Conservation (phyloP, 2,113 vertebrate species). For the Ciconia maguari region DNA sequence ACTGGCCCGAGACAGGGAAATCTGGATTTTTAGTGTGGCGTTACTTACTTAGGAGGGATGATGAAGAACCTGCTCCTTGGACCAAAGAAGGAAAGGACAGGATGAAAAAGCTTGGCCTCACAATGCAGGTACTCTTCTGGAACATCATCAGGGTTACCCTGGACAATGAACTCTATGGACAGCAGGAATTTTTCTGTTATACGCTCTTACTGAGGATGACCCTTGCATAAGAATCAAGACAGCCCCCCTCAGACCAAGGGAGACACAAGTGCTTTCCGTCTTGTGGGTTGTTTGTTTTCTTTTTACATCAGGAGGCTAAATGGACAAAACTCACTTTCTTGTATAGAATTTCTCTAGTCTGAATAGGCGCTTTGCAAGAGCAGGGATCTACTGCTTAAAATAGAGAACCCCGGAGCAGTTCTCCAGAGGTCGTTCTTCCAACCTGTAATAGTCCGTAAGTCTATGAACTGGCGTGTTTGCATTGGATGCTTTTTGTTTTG, state of each 20-base stretch:
- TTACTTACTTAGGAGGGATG: constrained; percentile 90
- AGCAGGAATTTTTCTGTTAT: neutral
- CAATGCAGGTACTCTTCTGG: constrained; percentile 84
- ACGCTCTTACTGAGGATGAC: rapidly evolving
- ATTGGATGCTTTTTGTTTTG: neutral
- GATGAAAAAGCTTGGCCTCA: constrained; percentile 89
- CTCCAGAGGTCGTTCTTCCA: neutral
- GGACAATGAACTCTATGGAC: neutral
- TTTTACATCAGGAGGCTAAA: neutral
- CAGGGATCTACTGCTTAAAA: neutral
- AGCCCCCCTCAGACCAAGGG: rapidly evolving
- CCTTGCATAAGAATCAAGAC: neutral
- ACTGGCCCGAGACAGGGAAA: constrained; percentile 96
- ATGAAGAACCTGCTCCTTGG: constrained; percentile 93
- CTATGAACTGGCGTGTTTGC: neutral
- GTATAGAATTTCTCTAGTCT: neutral
- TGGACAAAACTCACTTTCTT: neutral
- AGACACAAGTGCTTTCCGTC: neutral
- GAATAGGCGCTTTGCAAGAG: neutral
- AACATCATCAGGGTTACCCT: neutral
- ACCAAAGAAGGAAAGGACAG: constrained; percentile 93
- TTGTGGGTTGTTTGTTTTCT: neutral
- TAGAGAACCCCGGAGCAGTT: neutral
- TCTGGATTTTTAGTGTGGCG: constrained; percentile 97
- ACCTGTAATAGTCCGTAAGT: neutral